phyloP scores from a whole-genome alignment of 2,797 vertebrate genomes.

The Crocodylus rhombifer region DNA sequence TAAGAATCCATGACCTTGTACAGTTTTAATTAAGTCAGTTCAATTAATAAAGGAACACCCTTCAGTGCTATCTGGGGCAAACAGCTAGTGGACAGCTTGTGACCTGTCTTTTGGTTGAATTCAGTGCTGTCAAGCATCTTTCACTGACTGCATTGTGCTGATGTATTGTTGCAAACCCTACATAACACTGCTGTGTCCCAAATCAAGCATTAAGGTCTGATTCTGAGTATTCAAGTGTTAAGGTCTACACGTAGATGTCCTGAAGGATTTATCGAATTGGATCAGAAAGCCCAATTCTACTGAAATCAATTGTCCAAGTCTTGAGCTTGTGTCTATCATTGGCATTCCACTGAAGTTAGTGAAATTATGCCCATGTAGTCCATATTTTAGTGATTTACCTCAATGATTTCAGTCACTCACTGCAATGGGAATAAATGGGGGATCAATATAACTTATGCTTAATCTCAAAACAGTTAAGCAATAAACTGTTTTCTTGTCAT shows the following conservation, averaged over 20 bases:
- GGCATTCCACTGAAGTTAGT: not conserved
- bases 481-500: constrained; percentile 41
- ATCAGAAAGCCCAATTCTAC: not conserved
- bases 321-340: not conserved
- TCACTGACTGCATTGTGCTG: not conserved
- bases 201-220: not conserved
- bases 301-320: not conserved
- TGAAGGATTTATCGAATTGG: not conserved
- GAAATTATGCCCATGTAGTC: not conserved
- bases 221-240: too few relatives aligned
- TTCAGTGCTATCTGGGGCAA: not conserved
- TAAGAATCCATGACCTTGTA: not conserved
- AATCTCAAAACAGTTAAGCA: constrained; percentile 60
- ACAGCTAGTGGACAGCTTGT: not conserved
- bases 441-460: constrained; percentile 51
- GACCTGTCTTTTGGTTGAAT: not conserved
- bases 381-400: constrained; percentile 60
- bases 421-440: constrained; percentile 34
- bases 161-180: not conserved
- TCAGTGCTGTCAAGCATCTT: fast-evolving
- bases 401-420: not conserved
- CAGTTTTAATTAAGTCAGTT: not conserved
- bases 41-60: not conserved
- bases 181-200: fast-evolving
- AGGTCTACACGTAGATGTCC: not conserved